Evolutionary conservation across 2,797 vertebrate species (phyloP).

Genomic region (Cirrhinus molitorella): DNA sequence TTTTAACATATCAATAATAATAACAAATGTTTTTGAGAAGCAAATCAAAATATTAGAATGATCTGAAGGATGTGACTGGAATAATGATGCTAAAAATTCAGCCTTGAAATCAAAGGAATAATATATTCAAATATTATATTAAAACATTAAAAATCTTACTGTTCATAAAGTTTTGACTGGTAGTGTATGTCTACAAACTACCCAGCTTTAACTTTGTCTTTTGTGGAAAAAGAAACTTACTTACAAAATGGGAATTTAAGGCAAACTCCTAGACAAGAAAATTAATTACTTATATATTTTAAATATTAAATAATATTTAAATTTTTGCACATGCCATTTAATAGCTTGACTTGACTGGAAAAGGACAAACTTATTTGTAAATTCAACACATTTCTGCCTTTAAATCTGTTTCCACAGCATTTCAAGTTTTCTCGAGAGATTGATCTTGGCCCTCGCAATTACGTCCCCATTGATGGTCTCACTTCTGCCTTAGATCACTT

Average conservation of each 20-base stretch:
- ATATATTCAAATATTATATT: too few relatives aligned
- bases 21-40: too few relatives aligned
- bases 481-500: constrained; percentile 64
- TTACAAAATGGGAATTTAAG: background rate
- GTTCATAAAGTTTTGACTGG: too few relatives aligned
- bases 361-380: too few relatives aligned
- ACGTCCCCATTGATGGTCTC: constrained; percentile 66
- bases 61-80: too few relatives aligned
- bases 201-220: background rate
- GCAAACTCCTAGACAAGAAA: background rate
- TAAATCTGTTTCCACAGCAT: constrained; percentile 51
- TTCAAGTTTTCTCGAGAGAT: constrained; percentile 43
- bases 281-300: too few relatives aligned
- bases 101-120: too few relatives aligned
- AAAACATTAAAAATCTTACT: too few relatives aligned
- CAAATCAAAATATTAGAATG: too few relatives aligned
- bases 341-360: too few relatives aligned
- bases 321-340: background rate
- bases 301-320: background rate
- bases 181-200: background rate
- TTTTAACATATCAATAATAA: too few relatives aligned
- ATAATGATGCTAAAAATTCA: too few relatives aligned
- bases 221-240: background rate
- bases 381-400: background rate
- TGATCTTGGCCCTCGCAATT: constrained; percentile 24